Evolutionary conservation across 1,140 invertebrate species (phyloP), one percentile per base, ranked within the genome.

Genomic region (Lordiphosa clarofinis): DNA sequence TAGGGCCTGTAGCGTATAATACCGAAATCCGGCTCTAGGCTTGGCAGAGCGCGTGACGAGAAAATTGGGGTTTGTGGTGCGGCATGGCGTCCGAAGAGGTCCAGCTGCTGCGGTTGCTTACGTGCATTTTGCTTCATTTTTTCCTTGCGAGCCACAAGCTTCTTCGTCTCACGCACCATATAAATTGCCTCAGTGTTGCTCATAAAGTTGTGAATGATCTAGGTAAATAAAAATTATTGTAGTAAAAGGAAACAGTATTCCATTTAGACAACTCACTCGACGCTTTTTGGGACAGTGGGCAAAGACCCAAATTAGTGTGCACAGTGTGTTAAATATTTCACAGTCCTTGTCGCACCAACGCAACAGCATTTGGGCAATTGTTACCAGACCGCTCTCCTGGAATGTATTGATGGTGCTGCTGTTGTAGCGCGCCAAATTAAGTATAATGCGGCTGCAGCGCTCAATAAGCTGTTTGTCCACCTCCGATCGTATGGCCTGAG

Each of bases 241-340:
- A 39, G 8, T 15, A 36, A 10, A 0, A 1, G 33, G 13, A 33
- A 10, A 0, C 2, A 35, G 10, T 11, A 2, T 1, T 1, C 4
- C 7, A 39, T 15, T 1, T 2, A 2, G 8, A 8, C 8, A 33
- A 54, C 58, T 81, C 84, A 92, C 92, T 88, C 88, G 74, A 69
- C 88, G 89, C 39, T 90, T 89, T 24, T 84, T 73, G n/a, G 91
- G 87, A 47, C 91, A 91, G 74, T 92, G 92, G 1, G 91, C 89
- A 78, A 93, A 93, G 10, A 93, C 81, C 92, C 92, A 94, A 21
- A 93, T 75, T 11, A 93, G 90, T 0, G 93, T 93, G 36, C 91
- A 91, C 6, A 93, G 73, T 11, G 91, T 91, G 53, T 91, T 91
- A 54, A 93, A 93, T 31, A 93, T 76, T 12, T 90, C 88, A 10